A percentile compares a stretch with the other conserved stretches of the same genome.
Conservation (phyloP, 2,113 vertebrate genomes). For the Oreochromis aureus region DNA sequence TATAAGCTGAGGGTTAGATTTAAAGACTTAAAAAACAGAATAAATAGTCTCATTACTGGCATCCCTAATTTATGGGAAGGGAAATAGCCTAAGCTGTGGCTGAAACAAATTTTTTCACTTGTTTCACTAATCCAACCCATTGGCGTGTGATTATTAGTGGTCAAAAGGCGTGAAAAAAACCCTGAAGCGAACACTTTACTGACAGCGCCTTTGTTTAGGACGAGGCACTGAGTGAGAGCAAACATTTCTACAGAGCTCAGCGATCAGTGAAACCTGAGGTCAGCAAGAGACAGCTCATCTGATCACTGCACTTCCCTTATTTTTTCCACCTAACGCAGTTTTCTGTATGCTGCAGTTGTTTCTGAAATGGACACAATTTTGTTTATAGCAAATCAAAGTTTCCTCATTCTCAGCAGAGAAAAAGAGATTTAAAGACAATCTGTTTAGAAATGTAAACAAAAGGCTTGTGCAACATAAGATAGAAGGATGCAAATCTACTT, state of each 20-base stretch:
- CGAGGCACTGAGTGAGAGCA: not conserved
- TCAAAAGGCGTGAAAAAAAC: not conserved
- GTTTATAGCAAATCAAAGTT: not conserved
- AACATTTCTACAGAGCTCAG: not conserved
- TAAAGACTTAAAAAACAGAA: not conserved
- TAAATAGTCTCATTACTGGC: not conserved
- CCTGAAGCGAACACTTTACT: not conserved
- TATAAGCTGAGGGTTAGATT: accelerated
- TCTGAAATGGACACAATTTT: not conserved
- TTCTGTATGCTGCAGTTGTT: not conserved
- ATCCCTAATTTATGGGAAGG: not conserved
- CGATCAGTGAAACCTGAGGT: not conserved
- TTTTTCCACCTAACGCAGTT: not conserved
- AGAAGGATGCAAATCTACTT: not conserved
- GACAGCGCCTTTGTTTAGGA: not conserved
- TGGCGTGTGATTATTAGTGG: not conserved
- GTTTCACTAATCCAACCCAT: not conserved
- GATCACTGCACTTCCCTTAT: not conserved
- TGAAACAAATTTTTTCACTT: not conserved
- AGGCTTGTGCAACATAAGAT: not conserved
- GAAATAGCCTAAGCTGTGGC: not conserved
- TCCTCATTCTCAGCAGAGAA: not conserved
- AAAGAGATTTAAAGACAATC: not conserved
- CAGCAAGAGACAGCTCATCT: not conserved
- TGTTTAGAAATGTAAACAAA: not conserved